Evolutionary conservation across 1,140 invertebrate species (phyloP), one percentile per base, ranked within the genome.

Genomic region (Drosophila funebris): DNA sequence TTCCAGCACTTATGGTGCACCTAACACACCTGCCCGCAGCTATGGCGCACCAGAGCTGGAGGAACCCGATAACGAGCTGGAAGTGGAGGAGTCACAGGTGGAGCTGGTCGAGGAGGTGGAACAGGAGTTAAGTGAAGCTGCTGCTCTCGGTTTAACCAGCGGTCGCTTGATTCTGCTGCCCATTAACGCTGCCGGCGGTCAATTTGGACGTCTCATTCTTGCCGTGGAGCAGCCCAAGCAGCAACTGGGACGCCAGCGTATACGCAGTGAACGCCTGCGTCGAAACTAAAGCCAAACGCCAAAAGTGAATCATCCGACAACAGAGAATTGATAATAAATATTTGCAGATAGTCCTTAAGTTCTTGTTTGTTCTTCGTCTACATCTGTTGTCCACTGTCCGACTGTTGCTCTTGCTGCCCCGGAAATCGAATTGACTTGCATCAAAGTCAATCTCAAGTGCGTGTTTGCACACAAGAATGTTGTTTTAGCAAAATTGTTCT

Each of bases 101-200:
- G 83, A 87, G 37, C 48, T 87, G 14, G 72, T 87, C 7, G 76
- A 76, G 36, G 77, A 85, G 46, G 39, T 14, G 3, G 68, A 72
- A 5, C 61, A 69, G 22, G 75, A 69, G 11, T 33, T 73, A 0
- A 53, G 57, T 53, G 3, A 70, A 46, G 46, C 33, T 0, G 58
- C 43, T n/a, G 46, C 77, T 5, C 68, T 81, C 7, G 64, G 73
- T 16, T 58, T 88, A 43, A 33, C 44, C 57, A 87, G 61, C 20
- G 78, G 83, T n/a, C 83, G 83, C 11, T 52, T 87, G 6, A 83
- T 87, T 9, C 64, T 87, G 9, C 22, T 87, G 72, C 83, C 83
- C 4, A 7, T 87, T 14, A 84, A 80, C 11, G 43, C 74, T 24
- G 53, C 41, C 14, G 73, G 82, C 27, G 46, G 69, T 3, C 82